Percentiles rank a stretch among this genome's conserved stretches.
Conservation (phyloP, 2,113 vertebrate species). For the Narcine bancroftii region DNA sequence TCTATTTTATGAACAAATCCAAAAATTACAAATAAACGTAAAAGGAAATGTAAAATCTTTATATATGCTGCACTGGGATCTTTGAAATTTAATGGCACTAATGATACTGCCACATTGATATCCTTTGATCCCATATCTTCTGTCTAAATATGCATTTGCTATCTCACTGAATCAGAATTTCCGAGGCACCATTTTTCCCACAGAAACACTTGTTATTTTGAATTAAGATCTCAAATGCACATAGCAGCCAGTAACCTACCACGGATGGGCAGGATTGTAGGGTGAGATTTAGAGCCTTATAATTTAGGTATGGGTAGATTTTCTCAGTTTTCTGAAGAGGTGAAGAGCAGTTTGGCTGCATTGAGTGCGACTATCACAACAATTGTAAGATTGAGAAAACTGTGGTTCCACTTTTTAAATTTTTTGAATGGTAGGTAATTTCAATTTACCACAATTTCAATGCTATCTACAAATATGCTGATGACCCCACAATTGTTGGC, state of each 20-base stretch:
- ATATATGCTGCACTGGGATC: background rate
- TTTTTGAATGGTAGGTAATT: background rate
- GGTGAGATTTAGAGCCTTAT: background rate
- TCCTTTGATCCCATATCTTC: background rate
- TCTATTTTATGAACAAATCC: background rate
- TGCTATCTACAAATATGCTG: too few relatives aligned
- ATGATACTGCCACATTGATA: background rate
- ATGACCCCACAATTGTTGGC: too few relatives aligned
- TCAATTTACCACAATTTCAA: too few relatives aligned
- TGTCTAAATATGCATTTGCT: background rate
- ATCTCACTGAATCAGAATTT: background rate
- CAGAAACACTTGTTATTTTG: background rate
- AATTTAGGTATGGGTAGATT: background rate
- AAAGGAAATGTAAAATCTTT: background rate
- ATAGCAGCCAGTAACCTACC: background rate
- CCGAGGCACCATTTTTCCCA: background rate
- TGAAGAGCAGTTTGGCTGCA: background rate
- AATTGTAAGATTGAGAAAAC: background rate
- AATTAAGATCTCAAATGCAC: background rate
- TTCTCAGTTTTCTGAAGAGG: background rate
- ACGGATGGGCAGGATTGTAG: background rate
- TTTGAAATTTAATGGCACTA: background rate
- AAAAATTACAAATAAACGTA: background rate
- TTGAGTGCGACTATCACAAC: background rate
- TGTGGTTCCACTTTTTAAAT: background rate